Evolutionary conservation across 1,140 invertebrate species (phyloP).

Genomic region (Tachypleus tridentatus): DNA sequence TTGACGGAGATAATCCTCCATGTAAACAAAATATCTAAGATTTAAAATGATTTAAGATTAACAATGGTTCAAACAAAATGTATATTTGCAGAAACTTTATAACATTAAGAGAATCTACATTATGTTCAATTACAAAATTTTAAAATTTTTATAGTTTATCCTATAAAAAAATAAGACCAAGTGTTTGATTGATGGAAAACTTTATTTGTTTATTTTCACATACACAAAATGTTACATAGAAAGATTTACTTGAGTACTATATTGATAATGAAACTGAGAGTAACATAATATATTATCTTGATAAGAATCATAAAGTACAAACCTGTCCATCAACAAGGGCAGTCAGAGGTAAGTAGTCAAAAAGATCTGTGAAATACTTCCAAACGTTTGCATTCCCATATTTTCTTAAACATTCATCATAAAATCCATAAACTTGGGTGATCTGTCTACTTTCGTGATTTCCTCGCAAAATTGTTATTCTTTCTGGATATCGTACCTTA

Average conservation of each 20-base stretch:
- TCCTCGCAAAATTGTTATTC: constrained; percentile 97
- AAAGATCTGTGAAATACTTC: constrained; percentile 97
- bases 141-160: too few relatives aligned
- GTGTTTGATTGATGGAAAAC: too few relatives aligned
- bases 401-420: constrained; percentile 98
- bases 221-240: too few relatives aligned
- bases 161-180: too few relatives aligned
- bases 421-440: constrained; percentile 99
- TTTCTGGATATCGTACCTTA: too few relatives aligned
- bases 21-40: constrained; percentile 97
- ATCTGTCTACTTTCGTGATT: constrained; percentile 99
- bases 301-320: constrained; percentile 10
- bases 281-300: background rate
- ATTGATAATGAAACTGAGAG: too few relatives aligned
- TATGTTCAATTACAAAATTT: too few relatives aligned
- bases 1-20: constrained; percentile 96
- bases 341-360: constrained; percentile 97
- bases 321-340: constrained; percentile 72
- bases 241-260: too few relatives aligned
- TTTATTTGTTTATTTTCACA: too few relatives aligned
- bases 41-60: background rate
- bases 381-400: constrained; percentile 99
- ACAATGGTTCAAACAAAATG: too few relatives aligned
- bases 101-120: too few relatives aligned
- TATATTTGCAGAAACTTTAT: too few relatives aligned